Percentiles rank a stretch among this genome's conserved stretches.
These are phyloP conservation scores for Pandemis corylana DNA, from an alignment of 2,888 invertebrate species.

Conservation along the genomic window DNA sequence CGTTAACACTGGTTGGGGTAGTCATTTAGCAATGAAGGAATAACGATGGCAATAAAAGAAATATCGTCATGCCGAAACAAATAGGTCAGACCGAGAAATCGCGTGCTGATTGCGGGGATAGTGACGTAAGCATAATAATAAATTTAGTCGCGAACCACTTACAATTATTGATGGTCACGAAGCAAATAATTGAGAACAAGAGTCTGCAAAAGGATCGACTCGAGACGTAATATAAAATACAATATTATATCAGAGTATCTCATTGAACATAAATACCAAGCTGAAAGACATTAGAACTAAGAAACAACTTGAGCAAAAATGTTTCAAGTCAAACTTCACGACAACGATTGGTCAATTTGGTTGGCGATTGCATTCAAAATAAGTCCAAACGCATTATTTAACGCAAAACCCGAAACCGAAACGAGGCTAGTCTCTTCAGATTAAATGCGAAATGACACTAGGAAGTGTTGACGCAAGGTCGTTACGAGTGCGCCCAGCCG, in stretches of 20 bases:
- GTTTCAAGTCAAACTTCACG: neutral
- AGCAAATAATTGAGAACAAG: slow-evolving; percentile 16
- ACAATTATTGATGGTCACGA: slow-evolving; percentile 31
- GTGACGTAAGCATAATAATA: slow-evolving; percentile 43
- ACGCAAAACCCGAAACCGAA: neutral
- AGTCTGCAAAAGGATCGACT: neutral
- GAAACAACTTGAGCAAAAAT: neutral
- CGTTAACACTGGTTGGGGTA: slow-evolving; percentile 20
- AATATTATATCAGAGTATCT: neutral
- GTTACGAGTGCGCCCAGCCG: slow-evolving; percentile 33
- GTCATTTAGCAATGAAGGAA: slow-evolving; percentile 37
- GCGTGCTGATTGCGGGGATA: slow-evolving; percentile 31
- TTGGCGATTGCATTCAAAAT: neutral
- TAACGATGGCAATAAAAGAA: slow-evolving; percentile 35
- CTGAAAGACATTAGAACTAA: neutral
- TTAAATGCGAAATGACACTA: slow-evolving; percentile 22
- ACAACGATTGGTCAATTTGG: neutral
- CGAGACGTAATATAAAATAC: neutral
- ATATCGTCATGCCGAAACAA: slow-evolving; percentile 32
- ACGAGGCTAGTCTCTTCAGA: neutral
- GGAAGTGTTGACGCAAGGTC: slow-evolving; percentile 40
- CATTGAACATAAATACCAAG: neutral
- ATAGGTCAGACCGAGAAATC: slow-evolving; percentile 37
- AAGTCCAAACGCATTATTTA: neutral
- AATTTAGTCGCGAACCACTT: slow-evolving; percentile 16